Base-by-base conservation (phyloP, 2,888 invertebrate species). In the Escarpia spicata region DNA sequence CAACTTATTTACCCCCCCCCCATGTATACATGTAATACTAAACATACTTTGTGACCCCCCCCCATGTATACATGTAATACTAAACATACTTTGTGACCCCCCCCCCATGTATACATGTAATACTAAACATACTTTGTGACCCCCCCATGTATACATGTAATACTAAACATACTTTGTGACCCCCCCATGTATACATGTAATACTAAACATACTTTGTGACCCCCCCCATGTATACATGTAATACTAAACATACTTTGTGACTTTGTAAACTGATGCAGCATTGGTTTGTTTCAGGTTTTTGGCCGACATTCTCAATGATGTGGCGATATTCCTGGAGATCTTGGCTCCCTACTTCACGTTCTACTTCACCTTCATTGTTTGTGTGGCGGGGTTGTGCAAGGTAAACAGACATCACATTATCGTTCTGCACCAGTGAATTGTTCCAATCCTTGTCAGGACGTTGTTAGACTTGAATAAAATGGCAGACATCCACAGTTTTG, bases 261-360 rank as follows among this genome's bases (percentile, higher is more conserved):
- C 45, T 45, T 45, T 45, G 52, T 91, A 44, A 26, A 31, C 37
- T 31, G 6, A 91, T 91, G 44, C 26, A n/a, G 19, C 31, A 91
- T 31, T 3, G 43, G 31, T 45, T 58, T 43, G 92, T 93, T 95
- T 19, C 95, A 96, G 97, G 92, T 97, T 99, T 60, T 98, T 98
- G 96, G 99, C 99, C 19, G 99, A 99, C 96, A 97, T 98, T 92
- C 96, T 99, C 15, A 99, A 99, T 96, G 99, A 99, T 97, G 96
- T 97, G 90, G 98, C 99, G 0, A 98, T 99, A 97, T 98, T 98
- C 94, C 97, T 99, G 92, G 99, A 99, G 97, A 97, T 99, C 93
- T 96, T 98, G 45, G 97, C 98, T 94, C 98, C 99, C 31, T 97
- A 97, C 94, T 98, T 98, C 95, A 95, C 94, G 10, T 90, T 52